Evolutionary conservation across 2,797 vertebrate genomes (phyloP).

Genomic region (Halcyon badia): DNA sequence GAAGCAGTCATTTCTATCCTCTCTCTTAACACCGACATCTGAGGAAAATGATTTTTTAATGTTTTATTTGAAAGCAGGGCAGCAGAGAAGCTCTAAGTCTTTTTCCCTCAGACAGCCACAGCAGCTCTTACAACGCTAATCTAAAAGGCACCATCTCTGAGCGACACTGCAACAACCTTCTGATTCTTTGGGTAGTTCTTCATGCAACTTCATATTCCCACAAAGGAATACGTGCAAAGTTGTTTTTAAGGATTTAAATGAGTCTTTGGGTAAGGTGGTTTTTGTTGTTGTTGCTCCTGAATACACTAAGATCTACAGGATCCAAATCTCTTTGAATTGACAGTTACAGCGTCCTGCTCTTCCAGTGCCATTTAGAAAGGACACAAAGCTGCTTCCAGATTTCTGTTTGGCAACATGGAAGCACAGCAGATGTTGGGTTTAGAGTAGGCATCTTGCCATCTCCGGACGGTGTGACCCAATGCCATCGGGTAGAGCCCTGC

Average conservation of each 20-base stretch:
- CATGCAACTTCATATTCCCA: not conserved
- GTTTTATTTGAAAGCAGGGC: not conserved
- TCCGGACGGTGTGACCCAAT: fast-evolving
- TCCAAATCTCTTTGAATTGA: not conserved
- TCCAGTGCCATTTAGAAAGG: not conserved
- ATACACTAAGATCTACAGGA: not conserved
- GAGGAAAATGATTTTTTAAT: not conserved
- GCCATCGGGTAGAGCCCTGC: constrained; percentile 28
- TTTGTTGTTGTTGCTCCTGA: not conserved
- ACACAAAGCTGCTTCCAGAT: not conserved
- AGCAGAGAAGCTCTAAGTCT: not conserved
- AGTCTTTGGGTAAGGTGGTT: not conserved
- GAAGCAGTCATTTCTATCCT: not conserved
- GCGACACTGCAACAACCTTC: fast-evolving
- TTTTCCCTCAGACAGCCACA: not conserved
- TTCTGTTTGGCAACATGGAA: not conserved
- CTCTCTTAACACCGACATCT: not conserved
- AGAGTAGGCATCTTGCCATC: not conserved
- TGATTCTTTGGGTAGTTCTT: not conserved
- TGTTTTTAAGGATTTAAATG: not conserved
- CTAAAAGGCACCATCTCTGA: not conserved
- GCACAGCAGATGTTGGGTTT: fast-evolving
- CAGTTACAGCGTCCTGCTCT: not conserved
- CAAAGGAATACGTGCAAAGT: not conserved
- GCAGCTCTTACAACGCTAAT: not conserved